Percentiles rank a stretch among this genome's conserved stretches.
Conservation (phyloP, 2,888 invertebrate genomes). For the Leucoptera coffeella region DNA sequence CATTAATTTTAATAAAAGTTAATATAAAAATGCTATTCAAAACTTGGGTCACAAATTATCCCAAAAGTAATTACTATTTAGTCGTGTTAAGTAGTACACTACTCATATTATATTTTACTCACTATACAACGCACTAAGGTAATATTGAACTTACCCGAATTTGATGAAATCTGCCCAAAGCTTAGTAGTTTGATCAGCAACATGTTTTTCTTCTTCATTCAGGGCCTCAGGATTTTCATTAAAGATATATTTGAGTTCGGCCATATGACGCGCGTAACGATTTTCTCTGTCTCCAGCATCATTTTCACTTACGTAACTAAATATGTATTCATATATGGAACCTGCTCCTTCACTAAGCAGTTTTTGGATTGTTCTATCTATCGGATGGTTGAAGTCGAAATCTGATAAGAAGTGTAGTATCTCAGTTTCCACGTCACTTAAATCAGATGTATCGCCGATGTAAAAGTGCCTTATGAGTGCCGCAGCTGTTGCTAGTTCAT, state of each 20-base stretch:
- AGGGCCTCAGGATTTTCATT: constrained; percentile 6
- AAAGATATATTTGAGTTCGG: constrained; percentile 29
- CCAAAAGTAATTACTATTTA: no score
- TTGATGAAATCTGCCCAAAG: constrained; percentile 39
- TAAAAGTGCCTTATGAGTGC: background rate
- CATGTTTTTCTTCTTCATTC: constrained; percentile 16
- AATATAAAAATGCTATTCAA: no score
- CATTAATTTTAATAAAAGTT: no score
- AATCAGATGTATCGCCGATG: background rate
- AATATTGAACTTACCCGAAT: constrained; percentile 24
- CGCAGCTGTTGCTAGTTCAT: background rate
- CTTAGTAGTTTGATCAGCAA: constrained; percentile 20
- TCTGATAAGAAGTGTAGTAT: background rate
- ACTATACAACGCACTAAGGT: no score
- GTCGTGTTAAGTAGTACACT: no score
- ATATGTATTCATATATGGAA: background rate
- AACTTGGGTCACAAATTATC: no score
- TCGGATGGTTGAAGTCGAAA: background rate
- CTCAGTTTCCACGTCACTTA: background rate
- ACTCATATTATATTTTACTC: no score
- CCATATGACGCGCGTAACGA: constrained; percentile 13
- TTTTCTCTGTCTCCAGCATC: background rate
- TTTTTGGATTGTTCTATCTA: background rate
- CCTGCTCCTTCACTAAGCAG: background rate
- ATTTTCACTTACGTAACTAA: background rate